phyloP scores from a whole-genome alignment of 2,888 invertebrate genomes.

The Capitulum mitella region DNA sequence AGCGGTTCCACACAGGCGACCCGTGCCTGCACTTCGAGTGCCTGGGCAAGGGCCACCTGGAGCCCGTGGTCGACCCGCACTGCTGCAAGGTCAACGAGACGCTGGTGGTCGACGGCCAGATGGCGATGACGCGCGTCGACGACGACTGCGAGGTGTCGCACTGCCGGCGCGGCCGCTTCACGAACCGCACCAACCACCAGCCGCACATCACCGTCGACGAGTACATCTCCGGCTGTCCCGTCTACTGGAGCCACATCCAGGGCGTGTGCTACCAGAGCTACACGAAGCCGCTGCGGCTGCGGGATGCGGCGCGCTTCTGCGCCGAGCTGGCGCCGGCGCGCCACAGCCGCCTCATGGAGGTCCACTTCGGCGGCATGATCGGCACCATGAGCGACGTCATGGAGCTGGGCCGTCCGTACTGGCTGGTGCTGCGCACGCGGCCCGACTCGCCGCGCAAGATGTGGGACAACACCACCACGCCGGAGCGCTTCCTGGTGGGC shows the following conservation, averaged over 20 bases:
- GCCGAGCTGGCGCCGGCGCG: neutral
- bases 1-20: neutral
- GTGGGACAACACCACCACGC: conserved; percentile 12
- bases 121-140: neutral
- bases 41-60: neutral
- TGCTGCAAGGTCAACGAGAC: neutral
- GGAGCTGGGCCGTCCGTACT: conserved; percentile 24
- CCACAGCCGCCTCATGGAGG: neutral
- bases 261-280: neutral
- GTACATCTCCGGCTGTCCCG: conserved; percentile 2
- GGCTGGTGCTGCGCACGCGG: neutral
- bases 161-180: neutral
- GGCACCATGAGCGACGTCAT: conserved; percentile 11
- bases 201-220: neutral
- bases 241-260: neutral
- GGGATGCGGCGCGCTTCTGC: neutral
- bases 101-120: neutral
- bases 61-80: neutral
- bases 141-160: conserved; percentile 3
- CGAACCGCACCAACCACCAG: neutral
- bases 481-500: conserved; percentile 15
- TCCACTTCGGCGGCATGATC: neutral
- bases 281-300: neutral
- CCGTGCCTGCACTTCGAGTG: conserved; percentile 12
- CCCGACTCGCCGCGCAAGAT: neutral